Evolutionary conservation across 2,113 vertebrate species (phyloP).

Genomic region (Laterallus jamaicensis): DNA sequence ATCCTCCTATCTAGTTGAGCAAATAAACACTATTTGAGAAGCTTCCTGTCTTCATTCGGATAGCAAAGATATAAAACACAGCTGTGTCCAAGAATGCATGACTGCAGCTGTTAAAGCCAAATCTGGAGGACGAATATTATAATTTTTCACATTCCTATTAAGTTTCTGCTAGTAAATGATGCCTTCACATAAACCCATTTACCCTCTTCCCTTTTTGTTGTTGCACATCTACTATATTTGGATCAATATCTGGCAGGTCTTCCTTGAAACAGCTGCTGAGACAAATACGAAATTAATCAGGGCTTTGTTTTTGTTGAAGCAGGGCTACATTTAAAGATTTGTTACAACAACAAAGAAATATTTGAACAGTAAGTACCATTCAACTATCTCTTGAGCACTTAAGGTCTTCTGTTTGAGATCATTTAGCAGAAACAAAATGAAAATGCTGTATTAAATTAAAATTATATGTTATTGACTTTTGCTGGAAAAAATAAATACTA

Average conservation of each 20-base stretch:
- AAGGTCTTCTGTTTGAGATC: conserved; percentile 37
- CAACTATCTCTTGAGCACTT: conserved; percentile 54
- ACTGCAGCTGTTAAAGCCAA: conserved; percentile 42
- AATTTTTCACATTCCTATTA: conserved; percentile 44
- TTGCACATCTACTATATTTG: not conserved
- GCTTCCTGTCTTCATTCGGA: conserved; percentile 49
- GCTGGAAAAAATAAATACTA: conserved; percentile 49
- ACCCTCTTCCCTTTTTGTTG: conserved; percentile 19
- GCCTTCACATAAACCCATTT: conserved; percentile 31
- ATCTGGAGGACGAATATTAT: not conserved
- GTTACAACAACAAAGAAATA: conserved; percentile 51
- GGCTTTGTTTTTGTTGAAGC: conserved; percentile 36
- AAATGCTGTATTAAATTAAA: conserved; percentile 56
- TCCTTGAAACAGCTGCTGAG: conserved; percentile 58
- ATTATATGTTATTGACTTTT: conserved; percentile 47
- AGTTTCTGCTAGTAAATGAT: conserved; percentile 15
- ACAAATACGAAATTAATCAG: conserved; percentile 61
- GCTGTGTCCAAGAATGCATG: conserved; percentile 45
- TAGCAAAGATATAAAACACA: conserved; percentile 54
- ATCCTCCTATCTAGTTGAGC: not conserved
- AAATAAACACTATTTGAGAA: conserved; percentile 57
- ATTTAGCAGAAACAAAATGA: conserved; percentile 56
- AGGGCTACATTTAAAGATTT: conserved; percentile 41
- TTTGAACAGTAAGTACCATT: conserved; percentile 61
- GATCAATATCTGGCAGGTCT: conserved; percentile 51